A percentile compares a stretch with the other conserved stretches of the same genome.
phyloP scores from a whole-genome alignment of 1,140 invertebrate genomes.

The Nephila pilipes region DNA sequence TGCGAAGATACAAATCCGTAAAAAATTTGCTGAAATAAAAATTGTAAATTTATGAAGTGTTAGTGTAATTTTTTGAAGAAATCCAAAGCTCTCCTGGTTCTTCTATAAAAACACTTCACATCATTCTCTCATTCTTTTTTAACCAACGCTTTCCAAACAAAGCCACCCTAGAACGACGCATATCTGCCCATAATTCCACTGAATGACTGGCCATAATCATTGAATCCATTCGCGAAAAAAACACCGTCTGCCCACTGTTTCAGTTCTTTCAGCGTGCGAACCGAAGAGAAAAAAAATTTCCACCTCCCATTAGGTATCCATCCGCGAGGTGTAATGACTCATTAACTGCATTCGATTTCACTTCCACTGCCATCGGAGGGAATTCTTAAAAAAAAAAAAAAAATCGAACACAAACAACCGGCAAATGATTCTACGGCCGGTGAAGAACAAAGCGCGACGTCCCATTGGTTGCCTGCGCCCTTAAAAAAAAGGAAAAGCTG shows the following conservation, averaged over 20 bases:
- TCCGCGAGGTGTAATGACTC: slow-evolving; percentile 18
- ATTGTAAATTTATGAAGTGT: no score
- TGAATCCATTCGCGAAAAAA: neutral
- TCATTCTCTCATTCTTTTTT: no score
- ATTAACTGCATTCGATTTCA: slow-evolving; percentile 38
- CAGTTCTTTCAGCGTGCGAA: neutral
- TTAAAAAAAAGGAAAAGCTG: neutral
- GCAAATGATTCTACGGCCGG: slow-evolving; percentile 10
- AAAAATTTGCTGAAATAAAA: no score
- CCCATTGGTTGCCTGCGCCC: neutral
- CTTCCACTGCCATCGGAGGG: neutral
- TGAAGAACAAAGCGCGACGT: neutral
- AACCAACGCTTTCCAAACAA: no score
- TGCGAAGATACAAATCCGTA: no score
- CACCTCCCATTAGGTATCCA: neutral
- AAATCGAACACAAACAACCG: neutral
- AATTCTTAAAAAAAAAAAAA: neutral
- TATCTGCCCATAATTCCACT: no score
- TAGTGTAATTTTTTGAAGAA: no score
- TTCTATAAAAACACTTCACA: no score
- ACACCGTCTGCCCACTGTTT: neutral
- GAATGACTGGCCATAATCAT: neutral
- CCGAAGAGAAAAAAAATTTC: neutral
- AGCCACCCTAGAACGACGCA: no score
- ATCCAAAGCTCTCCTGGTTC: no score